A percentile compares a stretch with the other conserved stretches of the same genome.
phyloP scores from a whole-genome alignment of 2,113 vertebrate species.

The Callithrix jacchus region DNA sequence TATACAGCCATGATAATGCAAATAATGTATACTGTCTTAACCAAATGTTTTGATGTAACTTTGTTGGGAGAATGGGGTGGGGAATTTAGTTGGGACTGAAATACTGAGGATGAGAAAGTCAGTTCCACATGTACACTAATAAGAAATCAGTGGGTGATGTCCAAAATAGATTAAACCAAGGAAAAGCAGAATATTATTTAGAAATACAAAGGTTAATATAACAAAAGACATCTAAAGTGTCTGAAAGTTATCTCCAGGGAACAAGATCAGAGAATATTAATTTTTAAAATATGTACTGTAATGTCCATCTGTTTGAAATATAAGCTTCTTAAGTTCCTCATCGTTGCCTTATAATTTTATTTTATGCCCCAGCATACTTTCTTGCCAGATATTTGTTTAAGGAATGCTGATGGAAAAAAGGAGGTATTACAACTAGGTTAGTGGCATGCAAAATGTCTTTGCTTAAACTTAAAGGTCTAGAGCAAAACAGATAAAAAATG shows the following conservation, averaged over 20 bases:
- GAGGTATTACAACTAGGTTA: background rate
- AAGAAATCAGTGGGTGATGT: background rate
- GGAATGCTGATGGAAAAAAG: background rate
- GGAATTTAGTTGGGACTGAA: rapidly evolving
- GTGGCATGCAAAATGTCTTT: background rate
- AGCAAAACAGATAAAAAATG: background rate
- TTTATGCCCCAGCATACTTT: background rate
- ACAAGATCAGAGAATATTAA: background rate
- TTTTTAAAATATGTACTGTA: background rate
- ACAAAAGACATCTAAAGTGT: background rate
- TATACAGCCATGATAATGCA: background rate
- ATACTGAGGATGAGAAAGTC: background rate
- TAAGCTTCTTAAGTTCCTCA: background rate
- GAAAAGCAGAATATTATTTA: background rate
- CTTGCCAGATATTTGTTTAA: constrained; percentile 43
- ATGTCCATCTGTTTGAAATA: background rate
- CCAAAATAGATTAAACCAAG: background rate
- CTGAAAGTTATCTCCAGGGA: background rate
- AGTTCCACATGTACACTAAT: background rate
- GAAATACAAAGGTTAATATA: background rate
- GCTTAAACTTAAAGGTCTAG: background rate
- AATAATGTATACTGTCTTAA: background rate
- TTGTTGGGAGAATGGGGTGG: background rate
- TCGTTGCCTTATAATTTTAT: background rate
- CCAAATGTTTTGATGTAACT: background rate